Conservation (phyloP, 30 jellyfish, hydroid and myxozoan species). For the Sanderia malayensis region DNA sequence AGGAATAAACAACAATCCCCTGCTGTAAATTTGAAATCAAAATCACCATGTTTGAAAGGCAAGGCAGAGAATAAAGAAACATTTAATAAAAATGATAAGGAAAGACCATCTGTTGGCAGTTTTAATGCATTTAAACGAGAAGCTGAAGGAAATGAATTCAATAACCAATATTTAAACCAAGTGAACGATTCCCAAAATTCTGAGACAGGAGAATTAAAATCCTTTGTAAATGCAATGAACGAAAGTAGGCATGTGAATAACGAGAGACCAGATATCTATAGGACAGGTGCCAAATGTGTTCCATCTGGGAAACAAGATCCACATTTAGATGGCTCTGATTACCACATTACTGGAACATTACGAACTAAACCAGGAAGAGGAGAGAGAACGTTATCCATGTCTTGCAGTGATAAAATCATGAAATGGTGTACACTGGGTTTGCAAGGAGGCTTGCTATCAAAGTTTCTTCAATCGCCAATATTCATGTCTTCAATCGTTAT, state of each 20-base stretch:
- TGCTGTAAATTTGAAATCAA: not conserved
- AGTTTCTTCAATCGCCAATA: conserved; percentile 41
- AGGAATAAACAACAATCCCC: not conserved
- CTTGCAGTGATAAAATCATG: conserved; percentile 85
- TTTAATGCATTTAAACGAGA: not conserved
- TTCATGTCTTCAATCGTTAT: conserved; percentile 53
- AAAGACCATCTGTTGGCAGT: no score
- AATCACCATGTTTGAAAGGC: not conserved
- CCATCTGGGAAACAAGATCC: conserved; percentile 87
- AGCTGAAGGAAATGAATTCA: not conserved
- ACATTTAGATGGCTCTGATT: conserved; percentile 50
- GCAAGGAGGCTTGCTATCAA: conserved; percentile 82
- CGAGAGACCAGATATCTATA: conserved; percentile 35
- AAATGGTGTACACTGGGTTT: conserved; percentile 91
- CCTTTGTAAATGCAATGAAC: not conserved
- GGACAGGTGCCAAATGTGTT: conserved; percentile 96
- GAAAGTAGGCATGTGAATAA: no score
- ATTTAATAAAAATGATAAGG: not conserved
- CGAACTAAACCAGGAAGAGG: conserved; percentile 94
- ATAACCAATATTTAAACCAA: no score
- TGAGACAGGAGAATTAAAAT: not conserved
- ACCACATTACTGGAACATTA: conserved; percentile 70
- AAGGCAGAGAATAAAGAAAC: not conserved
- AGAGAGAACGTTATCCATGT: conserved; percentile 80
- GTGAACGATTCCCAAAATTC: not conserved